Base-by-base conservation (phyloP, 2,797 vertebrate species). In the Crypturellus tataupa region DNA sequence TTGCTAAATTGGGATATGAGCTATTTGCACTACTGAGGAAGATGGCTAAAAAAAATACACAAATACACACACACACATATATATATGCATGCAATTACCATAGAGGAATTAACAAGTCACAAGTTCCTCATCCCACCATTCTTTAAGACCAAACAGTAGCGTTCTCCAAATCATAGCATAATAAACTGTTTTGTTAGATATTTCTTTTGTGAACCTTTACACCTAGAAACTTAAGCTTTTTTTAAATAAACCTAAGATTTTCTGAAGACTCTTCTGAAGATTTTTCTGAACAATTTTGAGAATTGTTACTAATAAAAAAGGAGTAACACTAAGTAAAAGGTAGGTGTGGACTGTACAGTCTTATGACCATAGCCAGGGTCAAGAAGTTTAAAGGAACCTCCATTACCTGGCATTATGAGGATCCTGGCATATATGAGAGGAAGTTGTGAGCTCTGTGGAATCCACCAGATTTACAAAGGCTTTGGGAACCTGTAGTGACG, bases 381-480 rank as follows among this genome's bases (percentile, higher is more conserved):
- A 55, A 62, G 29, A 11, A 92, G 59, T 70, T 63, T 77, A 70
- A 65, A 85, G 40, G 37, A 87, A 72, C 3, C 8, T 88, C n/a
- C 55, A 16, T 93, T 97, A 98, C 98, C 98, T 98, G 88, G 75
- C 33, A 53, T 86, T 56, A 56, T 76, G 86, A 23, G 77, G 59
- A 59, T 79, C 87, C 33, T 80, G 95, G 72, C 84, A 83, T 11
- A 35, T 60, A 60, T n/a, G 31, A 77, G 82, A 94, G 33, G 79
- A 33, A 42, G 58, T 31, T 35, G 37, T 44, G 19, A 96, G 33
- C 23, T 96, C 92, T 4, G 98, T 96, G 65, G 96, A 91, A 89
- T 98, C 98, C 72, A 98, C 97, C 79, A 98, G 79, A 91, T 97
- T 98, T 85, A 98, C 20, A 1, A 98, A 98, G 5, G 96, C 95